Evolutionary conservation across 2,888 invertebrate genomes (phyloP).

Genomic region (Synanthedon myopaeformis): DNA sequence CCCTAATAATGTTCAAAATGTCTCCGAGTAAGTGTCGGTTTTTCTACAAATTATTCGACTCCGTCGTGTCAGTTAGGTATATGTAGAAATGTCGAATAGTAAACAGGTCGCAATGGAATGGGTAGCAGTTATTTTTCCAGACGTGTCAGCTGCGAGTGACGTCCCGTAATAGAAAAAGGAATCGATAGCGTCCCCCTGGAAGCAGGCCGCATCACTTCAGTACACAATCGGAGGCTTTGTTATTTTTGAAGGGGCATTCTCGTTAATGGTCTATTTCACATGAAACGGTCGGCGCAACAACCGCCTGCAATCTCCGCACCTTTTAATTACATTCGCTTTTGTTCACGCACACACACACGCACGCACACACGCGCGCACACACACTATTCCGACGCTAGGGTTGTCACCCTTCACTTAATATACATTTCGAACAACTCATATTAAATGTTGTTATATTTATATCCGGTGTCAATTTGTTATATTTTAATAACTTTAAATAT

Average conservation of each 20-base stretch:
- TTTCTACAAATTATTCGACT: too few species aligned
- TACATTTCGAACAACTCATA: too few species aligned
- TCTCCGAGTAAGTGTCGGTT: too few species aligned
- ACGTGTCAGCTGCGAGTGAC: slow-evolving; percentile 33
- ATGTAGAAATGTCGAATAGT: too few species aligned
- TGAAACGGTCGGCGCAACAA: slow-evolving; percentile 18
- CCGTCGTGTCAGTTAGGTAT: too few species aligned
- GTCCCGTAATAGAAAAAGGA: slow-evolving; percentile 30
- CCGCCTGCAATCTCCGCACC: slow-evolving; percentile 8
- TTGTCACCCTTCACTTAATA: too few species aligned
- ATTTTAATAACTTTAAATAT: too few species aligned
- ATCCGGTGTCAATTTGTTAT: too few species aligned
- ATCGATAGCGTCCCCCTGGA: slow-evolving; percentile 11
- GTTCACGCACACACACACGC: not conserved
- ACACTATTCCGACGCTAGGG: not conserved
- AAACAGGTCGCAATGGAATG: too few species aligned
- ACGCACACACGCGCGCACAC: not conserved
- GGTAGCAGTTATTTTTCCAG: slow-evolving; percentile 1
- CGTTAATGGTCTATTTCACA: slow-evolving; percentile 25
- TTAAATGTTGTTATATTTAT: too few species aligned
- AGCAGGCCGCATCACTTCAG: slow-evolving; percentile 10
- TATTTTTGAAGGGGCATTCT: slow-evolving; percentile 16
- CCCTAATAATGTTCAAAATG: too few species aligned
- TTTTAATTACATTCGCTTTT: slow-evolving; percentile 24
- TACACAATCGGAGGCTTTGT: slow-evolving; percentile 15